These are phyloP conservation scores for Cryptoleucopteryx plumbea DNA, from an alignment of 2,113 vertebrate genomes.

Conservation along the genomic window DNA sequence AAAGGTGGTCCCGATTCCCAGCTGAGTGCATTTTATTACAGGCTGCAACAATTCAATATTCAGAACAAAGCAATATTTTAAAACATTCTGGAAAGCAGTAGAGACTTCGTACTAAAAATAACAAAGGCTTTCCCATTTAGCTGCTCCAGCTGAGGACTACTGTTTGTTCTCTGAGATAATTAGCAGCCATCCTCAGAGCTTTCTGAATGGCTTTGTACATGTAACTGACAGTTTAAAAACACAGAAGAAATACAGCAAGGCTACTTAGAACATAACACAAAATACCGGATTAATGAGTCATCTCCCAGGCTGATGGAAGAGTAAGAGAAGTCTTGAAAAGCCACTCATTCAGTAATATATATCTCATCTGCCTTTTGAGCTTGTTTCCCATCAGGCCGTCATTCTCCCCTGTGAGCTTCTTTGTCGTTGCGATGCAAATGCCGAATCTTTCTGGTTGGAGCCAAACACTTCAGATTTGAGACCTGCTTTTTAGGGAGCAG, in stretches of 20 bases:
- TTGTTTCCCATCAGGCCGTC: neutral
- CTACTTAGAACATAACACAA: neutral
- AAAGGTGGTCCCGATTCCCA: neutral
- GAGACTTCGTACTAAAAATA: slow-evolving; percentile 18
- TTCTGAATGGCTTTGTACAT: neutral
- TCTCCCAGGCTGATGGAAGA: neutral
- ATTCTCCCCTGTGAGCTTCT: neutral
- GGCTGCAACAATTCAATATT: neutral
- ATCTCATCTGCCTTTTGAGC: neutral
- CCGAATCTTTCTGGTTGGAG: neutral
- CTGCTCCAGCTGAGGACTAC: neutral
- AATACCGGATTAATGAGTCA: neutral
- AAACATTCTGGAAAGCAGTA: neutral
- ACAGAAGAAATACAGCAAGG: neutral
- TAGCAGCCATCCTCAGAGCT: slow-evolving; percentile 17
- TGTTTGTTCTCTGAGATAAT: slow-evolving; percentile 29
- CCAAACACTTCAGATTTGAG: neutral
- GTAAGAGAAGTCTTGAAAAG: neutral
- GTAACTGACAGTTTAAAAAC: neutral
- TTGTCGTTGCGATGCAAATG: neutral
- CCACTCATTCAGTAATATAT: neutral
- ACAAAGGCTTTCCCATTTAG: slow-evolving; percentile 11
- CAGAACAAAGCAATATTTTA: neutral
- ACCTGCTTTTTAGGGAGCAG: neutral
- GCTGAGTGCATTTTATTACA: neutral